phyloP scores from a whole-genome alignment of 2,888 invertebrate genomes.

The Agriopis marginaria region DNA sequence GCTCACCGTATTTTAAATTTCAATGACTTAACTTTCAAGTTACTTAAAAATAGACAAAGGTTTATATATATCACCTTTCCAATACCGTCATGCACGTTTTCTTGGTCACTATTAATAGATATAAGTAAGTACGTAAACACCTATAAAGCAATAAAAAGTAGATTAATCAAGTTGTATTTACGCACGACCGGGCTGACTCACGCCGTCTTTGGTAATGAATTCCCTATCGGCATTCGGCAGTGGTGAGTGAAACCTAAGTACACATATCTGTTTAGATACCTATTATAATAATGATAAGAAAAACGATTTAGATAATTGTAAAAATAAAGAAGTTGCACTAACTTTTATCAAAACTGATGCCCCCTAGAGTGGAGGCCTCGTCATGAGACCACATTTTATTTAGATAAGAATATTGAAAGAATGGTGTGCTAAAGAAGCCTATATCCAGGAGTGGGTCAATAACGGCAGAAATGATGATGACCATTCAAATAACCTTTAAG shows the following conservation, averaged over 20 bases:
- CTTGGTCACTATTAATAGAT: slow-evolving; percentile 13
- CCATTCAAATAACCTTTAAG: too few relatives aligned
- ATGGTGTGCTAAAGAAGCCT: too few relatives aligned
- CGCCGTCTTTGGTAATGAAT: slow-evolving; percentile 31
- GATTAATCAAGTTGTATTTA: slow-evolving; percentile 14
- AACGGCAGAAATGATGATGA: too few relatives aligned
- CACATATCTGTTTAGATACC: slow-evolving; percentile 10
- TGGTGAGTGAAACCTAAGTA: not conserved
- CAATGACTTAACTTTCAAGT: not conserved
- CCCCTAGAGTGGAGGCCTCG: not conserved
- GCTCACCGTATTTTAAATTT: slow-evolving; percentile 1
- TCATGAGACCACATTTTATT: too few relatives aligned
- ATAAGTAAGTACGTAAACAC: slow-evolving; percentile 2
- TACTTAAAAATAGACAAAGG: not conserved
- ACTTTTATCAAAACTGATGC: not conserved
- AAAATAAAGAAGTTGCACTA: not conserved
- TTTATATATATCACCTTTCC: slow-evolving; percentile 24
- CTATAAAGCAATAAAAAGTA: slow-evolving; percentile 12
- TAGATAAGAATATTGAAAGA: too few relatives aligned
- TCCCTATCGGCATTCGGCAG: slow-evolving; percentile 6
- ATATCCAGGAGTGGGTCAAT: too few relatives aligned
- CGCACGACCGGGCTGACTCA: slow-evolving; percentile 30
- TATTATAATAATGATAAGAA: slow-evolving; percentile 13
- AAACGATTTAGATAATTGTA: not conserved
- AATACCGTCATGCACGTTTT: slow-evolving; percentile 25